These are phyloP conservation scores for Struthidea cinerea DNA, from an alignment of 2,113 vertebrate genomes.

Conservation along the genomic window DNA sequence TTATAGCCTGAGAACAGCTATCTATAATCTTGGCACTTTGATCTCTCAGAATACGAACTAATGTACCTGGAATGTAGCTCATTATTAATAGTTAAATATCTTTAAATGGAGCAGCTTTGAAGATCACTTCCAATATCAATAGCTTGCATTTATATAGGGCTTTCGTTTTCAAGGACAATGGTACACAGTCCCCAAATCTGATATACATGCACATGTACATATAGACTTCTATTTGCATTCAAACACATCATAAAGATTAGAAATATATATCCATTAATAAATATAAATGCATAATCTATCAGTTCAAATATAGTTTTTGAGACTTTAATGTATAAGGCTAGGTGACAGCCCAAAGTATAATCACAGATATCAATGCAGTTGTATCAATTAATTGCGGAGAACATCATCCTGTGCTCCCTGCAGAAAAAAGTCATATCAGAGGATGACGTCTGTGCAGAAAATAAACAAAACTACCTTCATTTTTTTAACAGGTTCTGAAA, in stretches of 20 bases:
- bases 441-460: neutral
- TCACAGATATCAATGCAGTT: neutral
- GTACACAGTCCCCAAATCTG: neutral
- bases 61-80: neutral
- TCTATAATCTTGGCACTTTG: neutral
- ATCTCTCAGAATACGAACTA: neutral
- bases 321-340: neutral
- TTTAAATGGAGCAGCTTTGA: neutral
- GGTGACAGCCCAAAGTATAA: neutral
- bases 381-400: neutral
- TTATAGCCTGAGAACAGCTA: neutral
- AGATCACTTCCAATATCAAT: neutral
- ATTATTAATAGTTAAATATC: constrained; percentile 30
- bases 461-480: neutral
- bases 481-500: neutral
- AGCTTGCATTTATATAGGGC: neutral
- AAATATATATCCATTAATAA: neutral
- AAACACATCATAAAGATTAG: neutral
- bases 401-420: neutral
- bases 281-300: neutral
- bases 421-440: neutral
- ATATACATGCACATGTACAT: neutral
- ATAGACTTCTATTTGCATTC: neutral
- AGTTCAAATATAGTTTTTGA: neutral
- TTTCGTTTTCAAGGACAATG: constrained; percentile 13